These are phyloP conservation scores for Trichechus manatus DNA, from an alignment of 2,113 vertebrate species.

Conservation along the genomic window DNA sequence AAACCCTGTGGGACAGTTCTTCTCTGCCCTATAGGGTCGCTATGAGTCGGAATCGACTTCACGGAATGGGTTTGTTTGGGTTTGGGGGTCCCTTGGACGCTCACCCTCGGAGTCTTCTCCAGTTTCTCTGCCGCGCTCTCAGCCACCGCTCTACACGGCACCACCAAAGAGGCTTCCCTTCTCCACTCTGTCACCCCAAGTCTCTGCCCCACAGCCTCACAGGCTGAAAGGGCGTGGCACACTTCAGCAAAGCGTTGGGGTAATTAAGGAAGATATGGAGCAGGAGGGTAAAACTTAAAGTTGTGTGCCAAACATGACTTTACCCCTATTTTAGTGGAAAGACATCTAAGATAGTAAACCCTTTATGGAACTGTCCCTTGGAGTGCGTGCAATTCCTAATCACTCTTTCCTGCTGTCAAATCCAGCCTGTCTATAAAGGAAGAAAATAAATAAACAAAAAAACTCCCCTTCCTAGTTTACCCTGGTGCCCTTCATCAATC, in stretches of 20 bases:
- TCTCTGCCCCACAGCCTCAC: background rate
- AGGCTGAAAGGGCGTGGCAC: background rate
- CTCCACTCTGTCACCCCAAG: background rate
- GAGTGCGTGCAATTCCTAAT: accelerated
- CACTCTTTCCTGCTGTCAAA: background rate
- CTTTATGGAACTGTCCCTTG: background rate
- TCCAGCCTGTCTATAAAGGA: background rate
- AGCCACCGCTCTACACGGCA: background rate
- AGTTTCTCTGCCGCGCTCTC: background rate
- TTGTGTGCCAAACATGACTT: background rate
- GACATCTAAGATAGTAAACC: background rate
- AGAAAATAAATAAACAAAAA: background rate
- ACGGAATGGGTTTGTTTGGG: too few species aligned
- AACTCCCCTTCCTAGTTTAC: background rate
- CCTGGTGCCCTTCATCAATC: background rate
- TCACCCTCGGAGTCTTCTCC: background rate
- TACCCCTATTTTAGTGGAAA: background rate
- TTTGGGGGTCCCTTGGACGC: background rate
- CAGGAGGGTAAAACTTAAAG: background rate
- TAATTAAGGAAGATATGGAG: background rate
- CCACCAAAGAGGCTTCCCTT: background rate
- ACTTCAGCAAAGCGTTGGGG: background rate
- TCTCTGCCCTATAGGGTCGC: too few species aligned
- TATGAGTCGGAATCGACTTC: too few species aligned
- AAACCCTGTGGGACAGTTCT: too few species aligned